phyloP scores from a whole-genome alignment of 2,797 vertebrate genomes.

The Acipenser oxyrinchus region DNA sequence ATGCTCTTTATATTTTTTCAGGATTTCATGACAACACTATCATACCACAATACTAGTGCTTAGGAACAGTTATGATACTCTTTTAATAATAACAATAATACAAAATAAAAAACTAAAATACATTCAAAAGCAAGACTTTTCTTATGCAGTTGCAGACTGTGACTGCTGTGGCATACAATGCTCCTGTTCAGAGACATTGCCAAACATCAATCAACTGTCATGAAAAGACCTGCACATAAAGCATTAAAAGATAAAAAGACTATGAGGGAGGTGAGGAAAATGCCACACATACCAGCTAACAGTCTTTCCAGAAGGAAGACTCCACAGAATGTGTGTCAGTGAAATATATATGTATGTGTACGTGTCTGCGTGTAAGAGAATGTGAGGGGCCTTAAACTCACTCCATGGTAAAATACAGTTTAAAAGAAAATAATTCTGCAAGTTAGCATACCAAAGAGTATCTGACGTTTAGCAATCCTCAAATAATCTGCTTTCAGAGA shows the following conservation, averaged over 20 bases:
- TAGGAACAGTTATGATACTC: constrained; percentile 65
- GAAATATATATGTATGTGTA: constrained; percentile 9
- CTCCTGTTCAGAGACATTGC: constrained; percentile 50
- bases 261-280: constrained; percentile 40
- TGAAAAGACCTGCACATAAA: constrained; percentile 45
- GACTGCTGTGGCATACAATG: constrained; percentile 43
- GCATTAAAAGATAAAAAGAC: constrained; percentile 45
- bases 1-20: constrained; percentile 25
- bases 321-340: constrained; percentile 3
- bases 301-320: constrained; percentile 37
- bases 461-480: constrained; percentile 49
- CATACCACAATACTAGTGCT: constrained; percentile 66
- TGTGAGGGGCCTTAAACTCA: constrained; percentile 32
- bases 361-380: constrained; percentile 22
- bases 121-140: constrained; percentile 73
- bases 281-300: constrained; percentile 35
- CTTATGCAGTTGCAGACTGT: constrained; percentile 53
- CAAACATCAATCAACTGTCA: constrained; percentile 56
- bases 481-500: constrained; percentile 66
- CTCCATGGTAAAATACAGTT: constrained; percentile 41
- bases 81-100: constrained; percentile 13
- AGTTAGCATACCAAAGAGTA: constrained; percentile 48
- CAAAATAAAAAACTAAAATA: constrained; percentile 56
- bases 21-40: constrained; percentile 24
- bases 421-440: constrained; percentile 47